phyloP scores from a whole-genome alignment of 2,113 vertebrate genomes.

The Labeo catla region DNA sequence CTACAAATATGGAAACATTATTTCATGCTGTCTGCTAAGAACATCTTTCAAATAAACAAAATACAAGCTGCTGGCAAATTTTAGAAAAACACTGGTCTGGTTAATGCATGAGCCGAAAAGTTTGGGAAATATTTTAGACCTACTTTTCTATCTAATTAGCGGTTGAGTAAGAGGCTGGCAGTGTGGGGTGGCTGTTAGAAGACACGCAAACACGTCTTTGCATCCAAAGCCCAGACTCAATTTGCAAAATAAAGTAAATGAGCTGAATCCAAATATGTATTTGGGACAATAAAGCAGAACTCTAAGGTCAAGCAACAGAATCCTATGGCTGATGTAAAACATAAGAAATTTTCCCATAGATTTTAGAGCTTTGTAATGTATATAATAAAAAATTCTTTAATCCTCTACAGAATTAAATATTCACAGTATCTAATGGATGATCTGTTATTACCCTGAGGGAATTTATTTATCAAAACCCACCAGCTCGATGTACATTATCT shows the following conservation, averaged over 20 bases:
- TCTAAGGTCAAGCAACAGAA: not conserved
- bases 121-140: not conserved
- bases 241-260: not conserved
- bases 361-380: not conserved
- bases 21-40: not conserved
- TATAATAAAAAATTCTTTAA: not conserved
- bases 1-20: slow-evolving; percentile 50
- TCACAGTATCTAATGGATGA: not conserved
- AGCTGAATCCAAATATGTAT: slow-evolving; percentile 3
- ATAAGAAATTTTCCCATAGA: not conserved
- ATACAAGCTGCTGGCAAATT: not conserved
- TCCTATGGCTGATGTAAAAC: not conserved
- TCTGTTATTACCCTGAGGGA: not conserved
- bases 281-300: not conserved
- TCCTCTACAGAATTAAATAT: not conserved
- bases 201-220: not conserved
- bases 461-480: not conserved
- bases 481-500: not conserved
- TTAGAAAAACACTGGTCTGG: not conserved
- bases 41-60: not conserved
- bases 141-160: slow-evolving; percentile 15
- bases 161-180: not conserved
- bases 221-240: not conserved
- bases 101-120: not conserved
- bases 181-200: not conserved